A percentile compares a stretch with the other conserved stretches of the same genome.
phyloP scores from a whole-genome alignment of 2,888 invertebrate genomes.

The Microctonus brassicae region DNA sequence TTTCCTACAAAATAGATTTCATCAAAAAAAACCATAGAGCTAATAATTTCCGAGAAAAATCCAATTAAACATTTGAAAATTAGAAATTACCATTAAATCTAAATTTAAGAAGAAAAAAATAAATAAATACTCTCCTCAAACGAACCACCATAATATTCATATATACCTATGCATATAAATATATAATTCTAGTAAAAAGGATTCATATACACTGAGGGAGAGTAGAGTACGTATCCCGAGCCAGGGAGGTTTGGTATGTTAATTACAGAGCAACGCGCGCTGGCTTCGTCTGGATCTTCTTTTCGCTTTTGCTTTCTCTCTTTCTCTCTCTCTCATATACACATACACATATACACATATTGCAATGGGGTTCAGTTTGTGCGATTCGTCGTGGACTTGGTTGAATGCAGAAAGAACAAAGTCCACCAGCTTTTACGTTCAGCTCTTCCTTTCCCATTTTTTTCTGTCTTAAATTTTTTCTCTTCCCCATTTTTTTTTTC shows the following conservation, averaged over 20 bases:
- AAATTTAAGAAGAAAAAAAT: too few species aligned
- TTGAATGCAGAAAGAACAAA: background rate
- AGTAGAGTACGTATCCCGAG: constrained; percentile 45
- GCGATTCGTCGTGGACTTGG: constrained; percentile 45
- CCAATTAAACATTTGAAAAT: too few species aligned
- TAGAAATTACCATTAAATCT: too few species aligned
- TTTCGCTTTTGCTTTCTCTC: constrained; percentile 33
- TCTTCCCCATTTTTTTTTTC: constrained; percentile 19
- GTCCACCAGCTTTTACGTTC: constrained; percentile 3
- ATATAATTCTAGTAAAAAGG: background rate
- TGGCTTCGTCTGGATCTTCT: constrained; percentile 48
- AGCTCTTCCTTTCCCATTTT: constrained; percentile 24
- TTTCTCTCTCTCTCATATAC: constrained; percentile 20
- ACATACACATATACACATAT: too few species aligned
- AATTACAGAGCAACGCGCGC: constrained; percentile 65
- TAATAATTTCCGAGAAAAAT: too few species aligned
- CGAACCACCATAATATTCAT: too few species aligned
- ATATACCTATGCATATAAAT: too few species aligned
- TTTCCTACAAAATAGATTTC: too few species aligned
- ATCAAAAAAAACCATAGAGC: too few species aligned
- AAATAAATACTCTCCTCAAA: too few species aligned
- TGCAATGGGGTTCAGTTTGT: constrained; percentile 25
- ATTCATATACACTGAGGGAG: constrained; percentile 9
- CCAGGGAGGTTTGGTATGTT: constrained; percentile 67
- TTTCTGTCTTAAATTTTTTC: constrained; percentile 28